Conservation (phyloP, 2,888 invertebrate genomes). For the Lepidocyrtinus sp. region DNA sequence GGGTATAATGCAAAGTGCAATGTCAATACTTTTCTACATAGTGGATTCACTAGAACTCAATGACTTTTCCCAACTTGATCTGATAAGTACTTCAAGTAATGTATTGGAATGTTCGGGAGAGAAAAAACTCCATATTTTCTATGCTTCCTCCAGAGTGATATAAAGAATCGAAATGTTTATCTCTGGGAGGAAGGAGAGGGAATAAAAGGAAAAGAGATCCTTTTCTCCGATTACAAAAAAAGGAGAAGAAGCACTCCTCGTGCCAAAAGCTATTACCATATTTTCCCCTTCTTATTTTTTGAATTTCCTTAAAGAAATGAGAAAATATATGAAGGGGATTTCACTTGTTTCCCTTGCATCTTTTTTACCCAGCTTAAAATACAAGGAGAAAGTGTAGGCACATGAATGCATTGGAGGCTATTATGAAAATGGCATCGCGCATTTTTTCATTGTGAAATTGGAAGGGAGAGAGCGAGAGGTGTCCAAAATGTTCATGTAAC, state of each 20-base stretch:
- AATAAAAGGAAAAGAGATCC: conserved; percentile 35
- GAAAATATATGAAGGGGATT: conserved; percentile 56
- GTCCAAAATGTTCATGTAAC: conserved; percentile 5
- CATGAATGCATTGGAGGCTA: neutral
- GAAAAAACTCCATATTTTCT: neutral
- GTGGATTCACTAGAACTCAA: neutral
- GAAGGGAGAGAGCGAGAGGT: neutral
- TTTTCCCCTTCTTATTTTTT: conserved; percentile 49
- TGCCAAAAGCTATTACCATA: conserved; percentile 60
- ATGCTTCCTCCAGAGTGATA: conserved; percentile 10
- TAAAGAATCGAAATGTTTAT: conserved; percentile 33
- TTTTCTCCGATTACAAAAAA: conserved; percentile 47
- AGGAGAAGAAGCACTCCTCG: conserved; percentile 25
- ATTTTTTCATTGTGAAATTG: conserved; percentile 15
- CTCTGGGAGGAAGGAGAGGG: conserved; percentile 3
- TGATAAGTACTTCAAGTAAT: neutral
- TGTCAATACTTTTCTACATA: neutral
- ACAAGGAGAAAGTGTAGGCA: neutral
- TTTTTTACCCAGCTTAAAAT: neutral
- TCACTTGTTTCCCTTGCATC: conserved; percentile 42
- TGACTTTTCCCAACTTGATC: neutral
- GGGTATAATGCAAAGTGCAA: neutral
- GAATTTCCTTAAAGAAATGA: conserved; percentile 40
- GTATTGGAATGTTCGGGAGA: neutral
- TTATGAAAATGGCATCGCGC: too few species aligned